A percentile compares a stretch with the other conserved stretches of the same genome.
Evolutionary conservation across 2,113 vertebrate genomes (phyloP).

Genomic region (Jacana jacana): DNA sequence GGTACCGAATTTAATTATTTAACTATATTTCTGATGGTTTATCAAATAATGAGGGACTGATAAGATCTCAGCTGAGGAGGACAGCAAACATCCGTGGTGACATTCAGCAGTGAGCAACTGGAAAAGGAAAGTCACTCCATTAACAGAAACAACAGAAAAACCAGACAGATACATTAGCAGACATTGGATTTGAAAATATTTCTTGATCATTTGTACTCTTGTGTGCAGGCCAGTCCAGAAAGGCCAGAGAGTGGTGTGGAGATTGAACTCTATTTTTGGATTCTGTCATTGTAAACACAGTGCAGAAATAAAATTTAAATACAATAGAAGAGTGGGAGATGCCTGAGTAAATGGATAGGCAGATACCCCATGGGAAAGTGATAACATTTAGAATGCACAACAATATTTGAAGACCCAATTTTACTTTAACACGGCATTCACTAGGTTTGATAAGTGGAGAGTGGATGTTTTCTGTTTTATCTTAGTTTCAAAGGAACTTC

Average conservation of each 20-base stretch:
- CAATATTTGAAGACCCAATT: background rate
- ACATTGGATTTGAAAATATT: background rate
- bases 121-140: slow-evolving; percentile 20
- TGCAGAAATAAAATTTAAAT: background rate
- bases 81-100: slow-evolving; percentile 40
- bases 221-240: background rate
- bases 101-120: background rate
- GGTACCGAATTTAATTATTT: slow-evolving; percentile 43
- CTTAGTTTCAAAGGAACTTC: background rate
- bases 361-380: background rate
- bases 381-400: background rate
- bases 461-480: background rate
- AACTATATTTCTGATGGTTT: slow-evolving; percentile 38
- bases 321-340: background rate
- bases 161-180: background rate
- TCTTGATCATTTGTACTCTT: background rate
- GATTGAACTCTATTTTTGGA: background rate
- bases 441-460: background rate
- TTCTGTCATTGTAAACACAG: background rate
- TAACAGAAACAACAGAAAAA: background rate
- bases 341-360: background rate
- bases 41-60: slow-evolving; percentile 56
- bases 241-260: background rate
- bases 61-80: slow-evolving; percentile 23
- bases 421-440: background rate